Base-by-base conservation (phyloP, 1,140 invertebrate genomes). In the Lordiphosa stackelbergi region DNA sequence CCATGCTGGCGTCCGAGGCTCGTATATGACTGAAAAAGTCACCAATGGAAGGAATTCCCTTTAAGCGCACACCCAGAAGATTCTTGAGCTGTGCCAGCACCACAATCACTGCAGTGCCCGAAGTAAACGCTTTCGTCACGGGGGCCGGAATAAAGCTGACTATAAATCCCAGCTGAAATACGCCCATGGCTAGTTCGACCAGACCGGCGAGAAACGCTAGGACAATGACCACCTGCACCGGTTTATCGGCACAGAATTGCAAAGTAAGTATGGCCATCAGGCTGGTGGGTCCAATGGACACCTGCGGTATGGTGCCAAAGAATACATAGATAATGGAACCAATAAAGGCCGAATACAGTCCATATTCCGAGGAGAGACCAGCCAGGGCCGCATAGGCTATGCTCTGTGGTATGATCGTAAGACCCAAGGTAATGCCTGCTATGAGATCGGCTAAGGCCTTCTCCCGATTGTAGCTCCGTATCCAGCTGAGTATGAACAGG, bases 71-170 rank as follows among this genome's bases (percentile, higher is more conserved):
- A 1, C 95, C 96, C 7, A 96, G 87, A 1, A 97, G 88, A 46
- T 92, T 93, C 88, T 96, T 98, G 0, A 98, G 86, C 88, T 98
- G 97, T 0, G 95, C 95, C 6, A 93, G 91, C 1, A 94, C 94
- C 42, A 98, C 98, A 43, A 97, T 97, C 5, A 98, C 91, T 10
- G 97, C 96, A 0, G 96, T 97, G 10, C 96, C 96, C 13, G 95
- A 96, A 0, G 96, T 97, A 81, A 98, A 98, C 0, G 96, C 96
- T 49, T 95, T 95, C 0, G 96, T 97, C 9, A 98, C 96, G 4
- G 97, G 96, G 41, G 95, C 92, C 0, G 96, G 97, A 79, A 98
- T 98, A 87, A 97, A 98, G 88, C 97, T 96, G 45, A 98, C 94
- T 12, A 98, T 89, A 61, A 98, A 96, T 70, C 97, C 86, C 46